phyloP scores from a whole-genome alignment of 2,113 vertebrate species.

The Cheirogaleus medius region DNA sequence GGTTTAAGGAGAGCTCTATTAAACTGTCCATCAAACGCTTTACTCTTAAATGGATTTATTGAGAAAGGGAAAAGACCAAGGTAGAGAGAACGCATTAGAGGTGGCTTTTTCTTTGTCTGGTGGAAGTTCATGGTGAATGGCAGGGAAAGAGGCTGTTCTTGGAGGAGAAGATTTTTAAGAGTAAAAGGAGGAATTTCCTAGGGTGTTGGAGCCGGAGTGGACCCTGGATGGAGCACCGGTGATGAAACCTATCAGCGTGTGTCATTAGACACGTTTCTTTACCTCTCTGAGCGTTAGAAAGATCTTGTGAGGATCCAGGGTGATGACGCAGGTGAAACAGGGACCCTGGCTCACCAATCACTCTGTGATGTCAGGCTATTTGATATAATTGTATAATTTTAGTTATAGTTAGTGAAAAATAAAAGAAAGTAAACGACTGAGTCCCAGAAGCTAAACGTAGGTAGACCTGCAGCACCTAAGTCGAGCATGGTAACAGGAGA shows the following conservation, averaged over 20 bases:
- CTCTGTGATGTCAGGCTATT: neutral
- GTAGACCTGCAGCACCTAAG: neutral
- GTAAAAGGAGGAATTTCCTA: neutral
- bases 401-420: no score
- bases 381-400: neutral
- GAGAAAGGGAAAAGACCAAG: slow-evolving; percentile 72
- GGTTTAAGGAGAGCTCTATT: slow-evolving; percentile 83
- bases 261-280: neutral
- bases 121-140: slow-evolving; percentile 63
- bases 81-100: slow-evolving; percentile 67
- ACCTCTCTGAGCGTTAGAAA: neutral
- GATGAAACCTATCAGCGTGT: neutral
- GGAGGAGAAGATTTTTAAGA: slow-evolving; percentile 27
- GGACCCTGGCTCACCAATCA: neutral
- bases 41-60: slow-evolving; percentile 85
- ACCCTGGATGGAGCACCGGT: neutral
- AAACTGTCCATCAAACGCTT: slow-evolving; percentile 83
- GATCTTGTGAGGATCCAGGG: neutral
- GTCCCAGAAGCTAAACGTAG: neutral
- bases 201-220: neutral
- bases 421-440: neutral
- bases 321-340: neutral
- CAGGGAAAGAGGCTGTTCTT: slow-evolving; percentile 16
- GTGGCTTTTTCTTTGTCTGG: slow-evolving; percentile 52
- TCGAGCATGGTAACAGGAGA: neutral